phyloP scores from a whole-genome alignment of 2,888 invertebrate genomes.

The Acronicta aceris region DNA sequence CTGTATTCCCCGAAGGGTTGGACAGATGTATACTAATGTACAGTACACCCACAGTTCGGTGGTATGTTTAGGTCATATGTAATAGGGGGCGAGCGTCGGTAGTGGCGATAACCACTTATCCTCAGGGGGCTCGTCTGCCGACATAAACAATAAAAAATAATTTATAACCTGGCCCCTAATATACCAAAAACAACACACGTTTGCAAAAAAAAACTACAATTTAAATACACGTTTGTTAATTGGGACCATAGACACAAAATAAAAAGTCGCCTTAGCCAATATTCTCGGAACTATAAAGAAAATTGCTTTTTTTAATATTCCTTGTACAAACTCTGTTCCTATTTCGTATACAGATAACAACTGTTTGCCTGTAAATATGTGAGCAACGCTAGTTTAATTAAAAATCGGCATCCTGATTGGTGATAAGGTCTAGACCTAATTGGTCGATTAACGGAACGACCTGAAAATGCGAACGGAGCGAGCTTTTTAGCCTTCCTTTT shows the following conservation, averaged over 20 bases:
- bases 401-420: conserved; percentile 39
- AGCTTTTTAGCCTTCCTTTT: conserved; percentile 35
- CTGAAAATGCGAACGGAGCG: conserved; percentile 30
- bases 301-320: conserved; percentile 46
- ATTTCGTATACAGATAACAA: conserved; percentile 12
- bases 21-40: too few species aligned
- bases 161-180: too few species aligned
- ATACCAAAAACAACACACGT: too few species aligned
- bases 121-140: too few species aligned
- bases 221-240: conserved; percentile 34
- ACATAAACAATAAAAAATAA: too few species aligned
- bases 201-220: too few species aligned
- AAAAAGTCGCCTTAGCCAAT: conserved; percentile 25
- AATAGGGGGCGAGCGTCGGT: too few species aligned
- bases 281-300: conserved; percentile 24
- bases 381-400: conserved; percentile 46
- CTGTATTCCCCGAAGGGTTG: too few species aligned
- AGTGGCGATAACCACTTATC: too few species aligned
- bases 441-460: conserved; percentile 46
- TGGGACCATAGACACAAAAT: conserved; percentile 22
- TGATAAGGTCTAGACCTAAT: conserved; percentile 40
- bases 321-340: conserved; percentile 21
- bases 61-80: too few species aligned
- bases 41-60: too few species aligned
- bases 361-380: conserved; percentile 38